A percentile compares a stretch with the other conserved stretches of the same genome.
These are phyloP conservation scores for Cyrtodaria siliqua DNA, from an alignment of 2,888 invertebrate genomes.

Conservation along the genomic window DNA sequence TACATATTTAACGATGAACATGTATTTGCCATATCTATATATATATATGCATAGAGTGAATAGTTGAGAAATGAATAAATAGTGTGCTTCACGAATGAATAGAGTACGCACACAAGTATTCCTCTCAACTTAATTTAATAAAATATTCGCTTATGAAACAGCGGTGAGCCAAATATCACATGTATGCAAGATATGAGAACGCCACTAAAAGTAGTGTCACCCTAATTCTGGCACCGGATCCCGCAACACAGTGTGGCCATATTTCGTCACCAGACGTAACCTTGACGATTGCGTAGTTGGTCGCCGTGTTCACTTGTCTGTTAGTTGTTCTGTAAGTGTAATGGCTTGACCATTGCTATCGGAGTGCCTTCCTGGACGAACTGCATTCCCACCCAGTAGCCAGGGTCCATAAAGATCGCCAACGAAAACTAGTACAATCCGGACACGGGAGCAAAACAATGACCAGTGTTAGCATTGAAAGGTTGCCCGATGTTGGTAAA, in stretches of 20 bases:
- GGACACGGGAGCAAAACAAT: conserved; percentile 38
- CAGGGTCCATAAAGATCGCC: conserved; percentile 31
- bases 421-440: conserved; percentile 53
- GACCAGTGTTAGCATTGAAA: conserved; percentile 24
- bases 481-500: conserved; percentile 47
- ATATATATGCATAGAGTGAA: too few species aligned
- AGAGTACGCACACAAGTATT: too few species aligned
- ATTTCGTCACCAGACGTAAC: conserved; percentile 44
- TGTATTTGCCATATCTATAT: too few species aligned
- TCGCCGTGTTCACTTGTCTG: conserved; percentile 43
- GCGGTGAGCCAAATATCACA: too few species aligned
- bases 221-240: conserved; percentile 25
- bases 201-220: conserved; percentile 49
- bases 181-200: too few species aligned
- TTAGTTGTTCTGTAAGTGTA: too few species aligned
- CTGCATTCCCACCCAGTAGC: conserved; percentile 36
- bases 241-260: conserved; percentile 51
- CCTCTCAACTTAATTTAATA: too few species aligned
- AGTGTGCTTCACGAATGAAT: too few species aligned
- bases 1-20: too few species aligned
- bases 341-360: conserved; percentile 33
- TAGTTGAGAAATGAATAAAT: too few species aligned
- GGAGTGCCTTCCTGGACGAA: conserved; percentile 43
- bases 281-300: conserved; percentile 45
- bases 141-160: too few species aligned